These are phyloP conservation scores for Gobius niger DNA, from an alignment of 2,113 vertebrate genomes.

Conservation along the genomic window DNA sequence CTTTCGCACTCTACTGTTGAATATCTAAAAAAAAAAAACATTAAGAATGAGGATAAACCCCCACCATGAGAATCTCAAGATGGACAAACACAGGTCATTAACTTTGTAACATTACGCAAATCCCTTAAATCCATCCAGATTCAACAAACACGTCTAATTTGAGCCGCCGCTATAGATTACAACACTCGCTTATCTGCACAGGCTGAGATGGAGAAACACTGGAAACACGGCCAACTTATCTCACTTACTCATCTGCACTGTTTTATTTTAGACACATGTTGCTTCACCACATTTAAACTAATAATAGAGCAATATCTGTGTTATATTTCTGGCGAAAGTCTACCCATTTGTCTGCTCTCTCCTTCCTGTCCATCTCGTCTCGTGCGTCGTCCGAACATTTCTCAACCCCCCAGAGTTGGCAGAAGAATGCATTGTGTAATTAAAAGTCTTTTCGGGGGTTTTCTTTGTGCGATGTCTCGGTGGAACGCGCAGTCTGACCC, in stretches of 20 bases:
- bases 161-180: neutral
- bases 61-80: too few relatives aligned
- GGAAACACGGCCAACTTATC: neutral
- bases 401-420: slow-evolving; percentile 41
- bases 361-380: neutral
- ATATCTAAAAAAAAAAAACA: too few relatives aligned
- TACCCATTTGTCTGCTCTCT: neutral
- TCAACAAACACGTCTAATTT: neutral
- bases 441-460: slow-evolving; percentile 36
- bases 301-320: slow-evolving; percentile 7
- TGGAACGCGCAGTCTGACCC: slow-evolving; percentile 12
- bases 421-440: slow-evolving; percentile 51
- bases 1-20: too few relatives aligned
- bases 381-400: slow-evolving; percentile 31
- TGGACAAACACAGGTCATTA: too few relatives aligned
- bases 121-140: neutral
- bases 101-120: neutral
- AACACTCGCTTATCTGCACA: slow-evolving; percentile 16
- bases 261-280: neutral
- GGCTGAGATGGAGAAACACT: slow-evolving; percentile 24
- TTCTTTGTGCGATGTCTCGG: slow-evolving; percentile 23
- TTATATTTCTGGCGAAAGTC: neutral
- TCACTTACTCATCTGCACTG: neutral
- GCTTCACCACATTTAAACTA: slow-evolving; percentile 23
- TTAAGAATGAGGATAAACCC: too few relatives aligned